Evolutionary conservation across 2,797 vertebrate genomes (phyloP).

Genomic region (Notoglanidium macrostoma): DNA sequence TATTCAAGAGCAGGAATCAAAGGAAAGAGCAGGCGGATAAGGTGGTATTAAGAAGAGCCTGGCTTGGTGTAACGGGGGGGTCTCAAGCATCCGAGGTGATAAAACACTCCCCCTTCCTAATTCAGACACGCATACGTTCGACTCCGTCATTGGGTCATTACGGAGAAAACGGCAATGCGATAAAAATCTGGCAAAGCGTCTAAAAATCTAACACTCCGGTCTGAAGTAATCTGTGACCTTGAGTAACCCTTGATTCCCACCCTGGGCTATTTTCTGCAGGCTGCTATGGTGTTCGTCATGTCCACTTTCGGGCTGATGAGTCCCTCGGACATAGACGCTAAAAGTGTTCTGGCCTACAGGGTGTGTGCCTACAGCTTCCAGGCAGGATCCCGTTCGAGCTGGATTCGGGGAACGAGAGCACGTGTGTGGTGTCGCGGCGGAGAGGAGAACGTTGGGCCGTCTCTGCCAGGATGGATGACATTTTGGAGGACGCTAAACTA

Average conservation of each 20-base stretch:
- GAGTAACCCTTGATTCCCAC: slow-evolving; percentile 13
- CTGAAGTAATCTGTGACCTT: background rate
- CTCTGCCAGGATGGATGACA: background rate
- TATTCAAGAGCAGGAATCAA: slow-evolving; percentile 61
- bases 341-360: slow-evolving; percentile 14
- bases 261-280: background rate
- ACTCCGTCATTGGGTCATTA: background rate
- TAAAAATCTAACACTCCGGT: background rate
- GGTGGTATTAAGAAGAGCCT: background rate
- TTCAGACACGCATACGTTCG: background rate
- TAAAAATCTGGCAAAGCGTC: background rate
- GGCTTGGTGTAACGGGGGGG: background rate
- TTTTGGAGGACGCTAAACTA: slow-evolving; percentile 27
- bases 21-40: slow-evolving; percentile 17
- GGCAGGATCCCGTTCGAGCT: slow-evolving; percentile 40
- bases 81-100: background rate
- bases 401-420: background rate
- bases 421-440: background rate
- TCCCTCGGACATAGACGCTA: background rate
- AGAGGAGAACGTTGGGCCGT: background rate
- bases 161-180: background rate
- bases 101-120: too few relatives aligned
- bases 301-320: slow-evolving; percentile 17
- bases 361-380: slow-evolving; percentile 22
- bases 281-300: background rate